Conservation (phyloP, 2,888 invertebrate species). For the Synergus laeviventris region DNA sequence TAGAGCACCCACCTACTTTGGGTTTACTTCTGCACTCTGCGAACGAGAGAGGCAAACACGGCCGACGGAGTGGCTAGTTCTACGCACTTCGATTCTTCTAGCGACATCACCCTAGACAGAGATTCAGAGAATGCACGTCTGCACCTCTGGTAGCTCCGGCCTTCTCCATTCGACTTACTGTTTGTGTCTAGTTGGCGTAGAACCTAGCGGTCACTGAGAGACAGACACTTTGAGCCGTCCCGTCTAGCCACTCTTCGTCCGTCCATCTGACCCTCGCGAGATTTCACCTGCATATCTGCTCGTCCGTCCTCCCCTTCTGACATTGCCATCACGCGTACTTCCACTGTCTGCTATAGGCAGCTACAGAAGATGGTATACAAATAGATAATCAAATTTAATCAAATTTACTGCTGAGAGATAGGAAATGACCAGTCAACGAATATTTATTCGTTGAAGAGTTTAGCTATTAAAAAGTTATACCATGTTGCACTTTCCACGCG, state of each 20-base stretch:
- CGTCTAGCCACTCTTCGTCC: constrained; percentile 70
- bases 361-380: constrained; percentile 62
- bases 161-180: constrained; percentile 68
- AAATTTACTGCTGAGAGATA: constrained; percentile 24
- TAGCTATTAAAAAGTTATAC: constrained; percentile 18
- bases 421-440: constrained; percentile 10
- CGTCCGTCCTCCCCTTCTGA: constrained; percentile 62
- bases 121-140: constrained; percentile 57
- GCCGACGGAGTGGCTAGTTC: constrained; percentile 67
- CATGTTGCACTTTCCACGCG: constrained; percentile 17
- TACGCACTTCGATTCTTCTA: constrained; percentile 72
- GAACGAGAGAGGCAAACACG: constrained; percentile 60
- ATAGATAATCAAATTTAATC: constrained; percentile 49
- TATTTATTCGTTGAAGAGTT: constrained; percentile 9
- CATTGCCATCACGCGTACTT: constrained; percentile 67
- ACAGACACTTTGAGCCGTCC: constrained; percentile 54
- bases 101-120: constrained; percentile 58
- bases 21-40: constrained; percentile 74
- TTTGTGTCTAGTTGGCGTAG: constrained; percentile 62
- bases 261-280: constrained; percentile 71
- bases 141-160: constrained; percentile 64
- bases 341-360: constrained; percentile 64
- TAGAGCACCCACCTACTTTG: constrained; percentile 73
- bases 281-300: constrained; percentile 70
- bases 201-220: constrained; percentile 62